Base-by-base conservation (phyloP, 92 coral and sea anemone genomes). In the Ricordea florida region DNA sequence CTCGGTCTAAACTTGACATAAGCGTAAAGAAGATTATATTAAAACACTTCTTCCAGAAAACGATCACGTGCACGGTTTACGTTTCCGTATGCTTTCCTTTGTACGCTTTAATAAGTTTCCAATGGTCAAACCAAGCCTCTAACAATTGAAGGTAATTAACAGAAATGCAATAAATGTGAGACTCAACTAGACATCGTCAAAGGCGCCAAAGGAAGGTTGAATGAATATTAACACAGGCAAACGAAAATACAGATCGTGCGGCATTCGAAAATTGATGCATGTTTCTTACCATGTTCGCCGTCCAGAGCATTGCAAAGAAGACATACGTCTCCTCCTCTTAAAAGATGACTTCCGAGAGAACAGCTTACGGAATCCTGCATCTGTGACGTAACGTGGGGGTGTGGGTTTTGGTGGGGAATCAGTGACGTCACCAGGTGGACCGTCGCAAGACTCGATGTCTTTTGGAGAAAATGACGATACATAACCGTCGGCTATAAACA, bases 401-500 rank as follows among this genome's bases (percentile, higher is more conserved):
- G 56, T 17, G 20, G 72, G 11, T 56, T 4, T 44, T 28, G 24
- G 15, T 6, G 81, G 52, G 21, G 76, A 69, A 62, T 81, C 81
- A 3, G 84, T 52, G 38, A 46, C 21, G 37, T 87, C 92, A 44
- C 72, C 56, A 2, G 87, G 84, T 14, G 87, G 84, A 25, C 76
- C 87, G 51, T 81, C 92, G 1, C 73, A 38, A 44, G 74, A 61
- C 21, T 91, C 82, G 53, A 71, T 76, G 28, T 81, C 83, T 63
- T 73, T 80, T 3, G 98, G 98, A 14, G 90, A 62, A 66, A 94
- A 94, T 8, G 94, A 90, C 4, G 96, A 86, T 10, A 87, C 49
- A 57, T 94, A 89, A 18, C 94, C 91, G 44, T 94, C 94, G 5
- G 93, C 92, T 70, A 81, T 58, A 31, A 94, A 87, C 40, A 94